Evolutionary conservation across 2,888 invertebrate species (phyloP), one percentile per base, ranked within the genome.

Genomic region (Anoplius nigerrimus): DNA sequence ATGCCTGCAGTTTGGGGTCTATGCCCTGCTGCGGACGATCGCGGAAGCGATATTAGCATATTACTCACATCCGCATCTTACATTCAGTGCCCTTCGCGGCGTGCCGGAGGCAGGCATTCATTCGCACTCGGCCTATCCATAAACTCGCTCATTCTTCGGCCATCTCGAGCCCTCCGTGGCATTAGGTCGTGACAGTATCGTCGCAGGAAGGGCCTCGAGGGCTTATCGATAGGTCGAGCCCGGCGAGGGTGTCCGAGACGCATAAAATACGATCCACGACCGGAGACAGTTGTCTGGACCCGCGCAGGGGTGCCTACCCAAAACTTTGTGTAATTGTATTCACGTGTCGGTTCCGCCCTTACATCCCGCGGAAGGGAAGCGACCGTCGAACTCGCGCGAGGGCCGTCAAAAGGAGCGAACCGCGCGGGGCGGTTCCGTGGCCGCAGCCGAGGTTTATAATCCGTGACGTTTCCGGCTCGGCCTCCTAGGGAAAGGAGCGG

Each of bases 401-500:
- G 54, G 63, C 16, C 34, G 34, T 34, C 34, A 55, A 56, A 61
- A 71, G 66, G 42, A 55, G 46, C 53, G 22, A 48, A 45, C 60
- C 5, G n/a, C n/a, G n/a, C n/a, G 66, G 66, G 71, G 64, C 70
- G 68, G 71, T 62, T 59, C 51, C 55, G 51, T 52, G 53, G 46
- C 18, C 65, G 27, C 54, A 52, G 71, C 68, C 62, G 69, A 80
- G 81, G 72, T 85, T 84, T 85, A 85, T 80, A 81, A 82, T 77
- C 81, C 84, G 77, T 80, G 75, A 84, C 83, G 79, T 76, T 82
- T 85, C 84, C 84, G 83, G 81, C 78, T 80, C 46, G 20, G 53
- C 56, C 11, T 34, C 34, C 58, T 22, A 24, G 66, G 53, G 61
- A 46, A 51, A 48, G 34, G 34, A 34, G 34, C 11, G 48, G 13